Evolutionary conservation across 2,113 vertebrate species (phyloP).

Genomic region (human (Homo sapiens)): DNA sequence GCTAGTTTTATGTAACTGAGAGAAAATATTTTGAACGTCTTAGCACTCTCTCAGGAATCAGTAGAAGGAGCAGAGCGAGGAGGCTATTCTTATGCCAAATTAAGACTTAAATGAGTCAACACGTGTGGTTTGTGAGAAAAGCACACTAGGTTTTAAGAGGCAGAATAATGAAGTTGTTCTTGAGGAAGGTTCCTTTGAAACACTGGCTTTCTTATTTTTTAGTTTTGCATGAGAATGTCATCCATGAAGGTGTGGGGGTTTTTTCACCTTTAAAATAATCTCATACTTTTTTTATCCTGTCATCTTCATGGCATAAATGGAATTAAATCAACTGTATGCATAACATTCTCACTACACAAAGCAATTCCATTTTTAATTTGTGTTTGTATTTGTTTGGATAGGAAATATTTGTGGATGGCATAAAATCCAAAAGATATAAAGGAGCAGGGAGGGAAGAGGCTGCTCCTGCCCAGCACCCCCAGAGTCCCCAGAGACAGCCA

Average conservation of each 20-base stretch:
- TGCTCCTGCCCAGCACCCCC: no score
- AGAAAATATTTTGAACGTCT: conserved; percentile 74
- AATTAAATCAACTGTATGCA: background rate
- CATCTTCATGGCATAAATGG: background rate
- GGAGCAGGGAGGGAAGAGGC: background rate
- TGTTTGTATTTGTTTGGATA: background rate
- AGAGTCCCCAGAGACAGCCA: background rate
- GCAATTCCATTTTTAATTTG: background rate
- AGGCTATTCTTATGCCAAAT: conserved; percentile 73
- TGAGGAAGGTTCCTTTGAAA: background rate
- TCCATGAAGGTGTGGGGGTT: background rate
- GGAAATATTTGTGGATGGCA: background rate
- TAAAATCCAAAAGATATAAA: background rate
- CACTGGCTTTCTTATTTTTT: background rate
- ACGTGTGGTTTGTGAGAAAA: conserved; percentile 72
- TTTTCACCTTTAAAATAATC: background rate
- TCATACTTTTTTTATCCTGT: background rate
- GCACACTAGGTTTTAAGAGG: conserved; percentile 50
- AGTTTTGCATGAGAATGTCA: background rate
- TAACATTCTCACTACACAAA: background rate
- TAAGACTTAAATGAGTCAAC: conserved; percentile 76
- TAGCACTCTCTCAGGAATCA: conserved; percentile 61
- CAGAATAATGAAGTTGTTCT: conserved; percentile 59
- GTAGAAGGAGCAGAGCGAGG: conserved; percentile 69
- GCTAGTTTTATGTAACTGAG: conserved; percentile 56